phyloP scores from a whole-genome alignment of 1,140 invertebrate genomes.

The Colletes latitarsis region DNA sequence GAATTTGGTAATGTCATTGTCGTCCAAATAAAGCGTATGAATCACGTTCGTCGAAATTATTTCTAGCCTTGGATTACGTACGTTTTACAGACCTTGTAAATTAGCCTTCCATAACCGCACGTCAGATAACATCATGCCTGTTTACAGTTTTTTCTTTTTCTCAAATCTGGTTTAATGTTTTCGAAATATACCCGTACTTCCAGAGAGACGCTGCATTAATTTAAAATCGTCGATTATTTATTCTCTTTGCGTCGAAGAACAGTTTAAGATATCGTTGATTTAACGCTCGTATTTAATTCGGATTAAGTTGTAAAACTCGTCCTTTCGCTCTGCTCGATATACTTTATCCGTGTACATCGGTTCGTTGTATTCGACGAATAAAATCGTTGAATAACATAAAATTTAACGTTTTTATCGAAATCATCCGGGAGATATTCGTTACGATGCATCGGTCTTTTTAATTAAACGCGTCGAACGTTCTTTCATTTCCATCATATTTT shows the following conservation, averaged over 20 bases:
- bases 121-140: slow-evolving; percentile 1
- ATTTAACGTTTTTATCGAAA: not conserved
- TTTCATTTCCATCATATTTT: not conserved
- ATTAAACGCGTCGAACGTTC: not conserved
- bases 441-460: not conserved
- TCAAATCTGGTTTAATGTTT: not conserved
- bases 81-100: slow-evolving; percentile 12
- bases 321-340: no score
- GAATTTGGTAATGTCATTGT: slow-evolving; percentile 6
- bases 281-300: not conserved
- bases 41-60: not conserved
- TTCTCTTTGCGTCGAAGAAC: not conserved
- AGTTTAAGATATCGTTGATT: not conserved
- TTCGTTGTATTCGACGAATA: no score
- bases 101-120: not conserved
- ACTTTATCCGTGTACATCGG: no score
- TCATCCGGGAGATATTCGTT: no score
- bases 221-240: not conserved
- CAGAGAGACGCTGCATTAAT: not conserved
- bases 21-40: not conserved
- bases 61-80: not conserved
- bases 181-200: not conserved
- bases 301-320: not conserved
- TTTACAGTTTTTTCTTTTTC: slow-evolving; percentile 3
- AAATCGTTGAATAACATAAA: not conserved